These are phyloP conservation scores for Stenichneumon culpator DNA, from an alignment of 2,888 invertebrate genomes.

Conservation along the genomic window DNA sequence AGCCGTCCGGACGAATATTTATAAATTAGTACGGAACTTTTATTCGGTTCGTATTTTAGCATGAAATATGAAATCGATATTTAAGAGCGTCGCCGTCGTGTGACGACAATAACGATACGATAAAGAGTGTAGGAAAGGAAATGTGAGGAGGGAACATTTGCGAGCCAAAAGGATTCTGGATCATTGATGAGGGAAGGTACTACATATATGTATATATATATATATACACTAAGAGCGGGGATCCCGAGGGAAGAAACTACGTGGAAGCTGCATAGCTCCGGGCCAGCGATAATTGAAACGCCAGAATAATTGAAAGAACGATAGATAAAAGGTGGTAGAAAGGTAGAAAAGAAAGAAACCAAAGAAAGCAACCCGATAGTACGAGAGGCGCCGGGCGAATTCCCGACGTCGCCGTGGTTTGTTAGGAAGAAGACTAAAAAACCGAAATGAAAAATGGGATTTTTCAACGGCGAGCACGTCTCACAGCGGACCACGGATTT, in stretches of 20 bases:
- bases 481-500: slow-evolving; percentile 62
- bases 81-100: background rate
- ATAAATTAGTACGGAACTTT: background rate
- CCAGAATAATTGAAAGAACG: slow-evolving; percentile 62
- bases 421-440: slow-evolving; percentile 29
- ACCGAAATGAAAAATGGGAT: slow-evolving; percentile 34
- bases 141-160: slow-evolving; percentile 6
- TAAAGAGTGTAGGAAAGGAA: background rate
- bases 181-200: slow-evolving; percentile 32
- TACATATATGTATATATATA: background rate
- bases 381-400: slow-evolving; percentile 46
- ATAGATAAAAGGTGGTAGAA: slow-evolving; percentile 54
- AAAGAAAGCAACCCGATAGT: slow-evolving; percentile 36
- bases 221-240: background rate
- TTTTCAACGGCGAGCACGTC: slow-evolving; percentile 59
- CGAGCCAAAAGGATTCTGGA: slow-evolving; percentile 25
- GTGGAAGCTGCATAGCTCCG: background rate
- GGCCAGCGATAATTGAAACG: slow-evolving; percentile 65
- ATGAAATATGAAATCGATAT: background rate
- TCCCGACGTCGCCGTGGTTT: slow-evolving; percentile 50
- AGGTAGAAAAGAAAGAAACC: slow-evolving; percentile 45
- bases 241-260: slow-evolving; percentile 12
- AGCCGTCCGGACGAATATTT: background rate
- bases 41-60: background rate
- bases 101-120: background rate